phyloP scores from a whole-genome alignment of 2,113 vertebrate genomes.

The Heterochromis multidens region DNA sequence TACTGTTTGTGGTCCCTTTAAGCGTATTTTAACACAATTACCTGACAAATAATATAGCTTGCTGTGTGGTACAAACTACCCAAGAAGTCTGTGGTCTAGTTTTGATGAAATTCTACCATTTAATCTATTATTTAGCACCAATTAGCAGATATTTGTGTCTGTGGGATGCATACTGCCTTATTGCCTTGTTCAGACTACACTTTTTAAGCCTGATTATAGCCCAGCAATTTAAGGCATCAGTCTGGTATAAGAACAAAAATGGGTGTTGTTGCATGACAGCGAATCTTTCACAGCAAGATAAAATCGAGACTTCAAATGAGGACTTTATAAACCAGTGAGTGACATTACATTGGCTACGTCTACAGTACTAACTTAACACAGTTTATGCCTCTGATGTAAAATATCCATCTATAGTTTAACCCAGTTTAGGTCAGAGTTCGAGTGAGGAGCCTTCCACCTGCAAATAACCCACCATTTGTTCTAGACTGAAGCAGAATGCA shows the following conservation, averaged over 20 bases:
- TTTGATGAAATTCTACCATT: neutral
- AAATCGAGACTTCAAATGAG: neutral
- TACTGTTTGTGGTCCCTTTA: too few species aligned
- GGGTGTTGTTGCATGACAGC: too few species aligned
- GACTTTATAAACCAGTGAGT: neutral
- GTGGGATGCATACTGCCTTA: neutral
- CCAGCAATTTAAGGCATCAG: too few species aligned
- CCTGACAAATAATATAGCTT: too few species aligned
- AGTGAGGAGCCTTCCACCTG: neutral
- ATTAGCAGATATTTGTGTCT: neutral
- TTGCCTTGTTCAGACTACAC: neutral
- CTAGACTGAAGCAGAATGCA: too few species aligned
- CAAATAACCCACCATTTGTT: neutral
- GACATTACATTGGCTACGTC: neutral
- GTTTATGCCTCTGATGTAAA: neutral
- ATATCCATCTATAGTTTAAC: neutral
- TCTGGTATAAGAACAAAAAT: too few species aligned
- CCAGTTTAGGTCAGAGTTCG: neutral
- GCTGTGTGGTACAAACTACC: neutral
- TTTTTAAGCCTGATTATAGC: neutral
- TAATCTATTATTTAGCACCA: neutral
- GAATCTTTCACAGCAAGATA: rapidly evolving
- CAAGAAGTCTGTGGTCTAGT: neutral
- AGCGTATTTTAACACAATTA: too few species aligned
- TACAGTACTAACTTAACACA: too few species aligned